Percentiles rank a stretch among this genome's conserved stretches.
These are phyloP conservation scores for Stictonetta naevosa DNA, from an alignment of 2,113 vertebrate species.

Conservation along the genomic window DNA sequence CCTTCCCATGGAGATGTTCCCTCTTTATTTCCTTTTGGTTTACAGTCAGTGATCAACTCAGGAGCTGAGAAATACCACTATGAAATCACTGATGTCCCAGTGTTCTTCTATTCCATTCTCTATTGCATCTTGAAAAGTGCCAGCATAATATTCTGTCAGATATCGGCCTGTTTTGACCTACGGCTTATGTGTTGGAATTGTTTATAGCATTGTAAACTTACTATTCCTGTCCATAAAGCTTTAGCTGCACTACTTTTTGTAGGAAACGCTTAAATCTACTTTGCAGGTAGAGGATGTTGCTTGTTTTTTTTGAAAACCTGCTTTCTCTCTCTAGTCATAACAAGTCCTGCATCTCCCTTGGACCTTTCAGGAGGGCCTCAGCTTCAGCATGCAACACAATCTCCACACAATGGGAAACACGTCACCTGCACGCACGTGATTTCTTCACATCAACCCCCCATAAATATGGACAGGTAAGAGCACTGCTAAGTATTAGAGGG, in stretches of 20 bases:
- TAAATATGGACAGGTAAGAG: conserved; percentile 78
- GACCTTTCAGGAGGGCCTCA: conserved; percentile 21
- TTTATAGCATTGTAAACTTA: not conserved
- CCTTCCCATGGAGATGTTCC: not conserved
- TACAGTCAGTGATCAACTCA: not conserved
- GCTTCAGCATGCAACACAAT: not conserved
- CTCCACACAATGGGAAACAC: conserved; percentile 45
- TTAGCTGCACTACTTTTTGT: not conserved
- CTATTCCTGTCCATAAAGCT: not conserved
- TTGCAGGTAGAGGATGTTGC: not conserved
- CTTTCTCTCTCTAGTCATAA: conserved; percentile 18
- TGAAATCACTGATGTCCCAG: not conserved
- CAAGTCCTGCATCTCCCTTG: not conserved
- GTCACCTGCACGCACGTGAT: not conserved
- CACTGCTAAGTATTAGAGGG: accelerated
- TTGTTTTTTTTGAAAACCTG: not conserved
- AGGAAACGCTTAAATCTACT: not conserved
- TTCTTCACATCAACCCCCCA: conserved; percentile 52
- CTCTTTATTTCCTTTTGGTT: not conserved
- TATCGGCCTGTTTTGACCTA: not conserved
- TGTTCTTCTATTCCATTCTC: not conserved
- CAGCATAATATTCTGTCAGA: not conserved
- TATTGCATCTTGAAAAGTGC: not conserved
- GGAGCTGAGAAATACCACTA: not conserved
- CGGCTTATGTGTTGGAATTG: not conserved